Conservation (phyloP, 2,113 vertebrate genomes). For the Piprites chloris region DNA sequence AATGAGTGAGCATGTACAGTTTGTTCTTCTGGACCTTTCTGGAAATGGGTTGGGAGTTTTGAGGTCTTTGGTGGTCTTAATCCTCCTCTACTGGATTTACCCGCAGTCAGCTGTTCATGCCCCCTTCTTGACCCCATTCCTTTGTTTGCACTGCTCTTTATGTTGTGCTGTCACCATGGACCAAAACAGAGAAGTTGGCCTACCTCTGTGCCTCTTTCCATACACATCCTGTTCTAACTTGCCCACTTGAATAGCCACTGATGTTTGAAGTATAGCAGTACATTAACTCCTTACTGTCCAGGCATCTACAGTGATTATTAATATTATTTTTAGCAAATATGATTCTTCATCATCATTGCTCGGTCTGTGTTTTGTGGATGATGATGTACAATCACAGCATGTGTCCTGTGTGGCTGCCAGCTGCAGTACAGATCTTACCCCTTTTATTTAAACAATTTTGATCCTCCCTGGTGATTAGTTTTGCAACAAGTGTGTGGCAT, state of each 20-base stretch:
- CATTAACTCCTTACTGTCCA: background rate
- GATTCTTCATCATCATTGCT: background rate
- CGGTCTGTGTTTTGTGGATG: background rate
- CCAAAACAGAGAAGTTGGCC: background rate
- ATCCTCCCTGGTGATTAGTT: background rate
- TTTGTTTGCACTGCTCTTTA: background rate
- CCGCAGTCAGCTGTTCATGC: background rate
- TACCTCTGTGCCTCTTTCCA: background rate
- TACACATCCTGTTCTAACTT: background rate
- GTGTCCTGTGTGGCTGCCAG: background rate
- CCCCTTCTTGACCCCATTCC: background rate
- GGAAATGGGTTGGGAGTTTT: background rate
- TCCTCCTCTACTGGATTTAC: background rate
- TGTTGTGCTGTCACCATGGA: background rate
- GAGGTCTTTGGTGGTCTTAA: background rate
- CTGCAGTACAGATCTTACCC: background rate
- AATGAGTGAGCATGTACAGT: background rate
- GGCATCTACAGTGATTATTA: background rate
- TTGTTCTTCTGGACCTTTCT: background rate
- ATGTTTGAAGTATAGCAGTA: background rate
- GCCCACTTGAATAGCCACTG: background rate
- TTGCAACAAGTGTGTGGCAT: background rate
- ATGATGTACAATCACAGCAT: background rate
- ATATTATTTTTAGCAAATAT: background rate
- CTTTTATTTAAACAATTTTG: background rate